Evolutionary conservation across 2,888 invertebrate genomes (phyloP).

Genomic region (Phalera bucephala): DNA sequence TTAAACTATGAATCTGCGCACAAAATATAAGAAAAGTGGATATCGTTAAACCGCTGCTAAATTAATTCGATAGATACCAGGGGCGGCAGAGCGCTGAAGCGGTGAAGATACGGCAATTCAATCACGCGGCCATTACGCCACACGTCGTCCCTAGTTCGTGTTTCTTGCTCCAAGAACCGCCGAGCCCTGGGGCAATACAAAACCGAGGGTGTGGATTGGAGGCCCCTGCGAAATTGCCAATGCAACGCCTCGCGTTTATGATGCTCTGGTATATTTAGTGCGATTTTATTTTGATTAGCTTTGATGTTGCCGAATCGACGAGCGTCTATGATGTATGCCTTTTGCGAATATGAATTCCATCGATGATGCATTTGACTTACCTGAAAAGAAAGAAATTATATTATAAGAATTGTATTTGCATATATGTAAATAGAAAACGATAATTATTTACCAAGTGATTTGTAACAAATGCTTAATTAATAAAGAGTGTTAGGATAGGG

Average conservation of each 20-base stretch:
- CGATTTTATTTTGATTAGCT: slow-evolving; percentile 35
- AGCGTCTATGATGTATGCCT: neutral
- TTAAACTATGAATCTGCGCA: too few species aligned
- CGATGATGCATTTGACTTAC: slow-evolving; percentile 37
- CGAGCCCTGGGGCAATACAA: slow-evolving; percentile 24
- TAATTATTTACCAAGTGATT: too few species aligned
- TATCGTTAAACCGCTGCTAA: slow-evolving; percentile 42
- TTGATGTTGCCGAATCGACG: slow-evolving; percentile 3
- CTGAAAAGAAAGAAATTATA: slow-evolving; percentile 44
- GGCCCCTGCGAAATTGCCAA: slow-evolving; percentile 55
- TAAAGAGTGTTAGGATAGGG: too few species aligned
- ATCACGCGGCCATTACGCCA: slow-evolving; percentile 65
- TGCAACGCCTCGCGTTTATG: slow-evolving; percentile 46
- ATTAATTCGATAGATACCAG: slow-evolving; percentile 64
- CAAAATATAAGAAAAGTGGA: slow-evolving; percentile 18
- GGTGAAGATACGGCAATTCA: slow-evolving; percentile 67
- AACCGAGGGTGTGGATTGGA: slow-evolving; percentile 28
- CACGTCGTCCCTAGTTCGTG: slow-evolving; percentile 43
- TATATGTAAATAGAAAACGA: too few species aligned
- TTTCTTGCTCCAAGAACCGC: slow-evolving; percentile 13
- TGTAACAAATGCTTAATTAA: too few species aligned
- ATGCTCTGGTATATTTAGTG: slow-evolving; percentile 61
- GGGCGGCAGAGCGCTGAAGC: slow-evolving; percentile 53
- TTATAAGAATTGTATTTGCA: too few species aligned
- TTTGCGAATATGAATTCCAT: neutral